These are phyloP conservation scores for Phaetusa simplex DNA, from an alignment of 2,113 vertebrate genomes.

Conservation along the genomic window DNA sequence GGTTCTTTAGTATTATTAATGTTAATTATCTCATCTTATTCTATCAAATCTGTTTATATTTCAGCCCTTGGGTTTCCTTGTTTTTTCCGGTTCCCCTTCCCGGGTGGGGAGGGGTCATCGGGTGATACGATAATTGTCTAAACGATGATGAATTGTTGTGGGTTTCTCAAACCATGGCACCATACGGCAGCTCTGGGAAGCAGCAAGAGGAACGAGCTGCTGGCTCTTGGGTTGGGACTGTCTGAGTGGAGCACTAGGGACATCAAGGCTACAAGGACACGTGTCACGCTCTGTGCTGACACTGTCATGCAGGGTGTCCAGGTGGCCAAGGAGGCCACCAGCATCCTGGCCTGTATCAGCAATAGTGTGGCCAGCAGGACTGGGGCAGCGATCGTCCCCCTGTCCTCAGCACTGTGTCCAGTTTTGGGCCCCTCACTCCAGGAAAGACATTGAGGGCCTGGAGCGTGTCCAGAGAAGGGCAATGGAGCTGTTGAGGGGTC, in stretches of 20 bases:
- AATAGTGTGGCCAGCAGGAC: neutral
- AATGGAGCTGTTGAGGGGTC: neutral
- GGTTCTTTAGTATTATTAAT: too few species aligned
- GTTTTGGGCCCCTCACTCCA: neutral
- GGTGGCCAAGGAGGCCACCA: neutral
- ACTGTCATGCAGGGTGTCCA: neutral
- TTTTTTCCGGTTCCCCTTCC: too few species aligned
- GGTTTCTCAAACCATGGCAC: too few species aligned
- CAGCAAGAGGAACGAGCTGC: neutral
- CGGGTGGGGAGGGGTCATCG: too few species aligned
- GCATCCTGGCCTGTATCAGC: neutral
- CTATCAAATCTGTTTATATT: too few species aligned
- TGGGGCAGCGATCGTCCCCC: neutral
- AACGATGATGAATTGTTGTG: too few species aligned
- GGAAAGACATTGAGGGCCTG: too few species aligned
- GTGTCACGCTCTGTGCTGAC: accelerated
- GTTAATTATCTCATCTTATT: too few species aligned
- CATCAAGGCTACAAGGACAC: accelerated
- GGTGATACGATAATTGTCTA: too few species aligned
- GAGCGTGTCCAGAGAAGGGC: neutral
- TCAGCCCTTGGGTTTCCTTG: too few species aligned
- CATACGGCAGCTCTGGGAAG: accelerated
- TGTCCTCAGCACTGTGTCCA: neutral
- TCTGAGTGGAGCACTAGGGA: neutral
- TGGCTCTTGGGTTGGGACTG: neutral